Evolutionary conservation across 2,113 vertebrate genomes (phyloP).

Genomic region (Rhinichthys klamathensis): DNA sequence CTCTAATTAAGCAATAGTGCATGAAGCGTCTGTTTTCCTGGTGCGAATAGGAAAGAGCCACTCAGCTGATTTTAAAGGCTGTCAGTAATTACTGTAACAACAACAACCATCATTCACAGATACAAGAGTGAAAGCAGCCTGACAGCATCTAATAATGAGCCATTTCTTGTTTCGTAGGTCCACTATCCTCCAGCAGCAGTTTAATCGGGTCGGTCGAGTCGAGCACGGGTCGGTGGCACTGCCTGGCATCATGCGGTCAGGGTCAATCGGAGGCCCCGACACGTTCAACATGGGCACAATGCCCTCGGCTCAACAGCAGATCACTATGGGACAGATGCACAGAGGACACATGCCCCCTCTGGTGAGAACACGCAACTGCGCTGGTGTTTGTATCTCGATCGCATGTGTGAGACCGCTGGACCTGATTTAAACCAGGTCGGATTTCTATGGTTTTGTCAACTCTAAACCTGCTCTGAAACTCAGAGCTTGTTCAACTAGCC

Average conservation of each 20-base stretch:
- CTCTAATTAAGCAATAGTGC: constrained; percentile 71
- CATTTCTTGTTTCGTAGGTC: constrained; percentile 72
- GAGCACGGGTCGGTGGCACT: constrained; percentile 94
- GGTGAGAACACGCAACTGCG: constrained; percentile 76
- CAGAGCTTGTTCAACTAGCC: neutral
- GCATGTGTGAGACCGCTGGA: neutral
- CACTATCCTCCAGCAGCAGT: constrained; percentile 97
- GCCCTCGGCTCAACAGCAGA: constrained; percentile 95
- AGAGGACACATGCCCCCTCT: constrained; percentile 96
- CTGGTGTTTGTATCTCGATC: neutral
- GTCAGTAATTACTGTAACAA: constrained; percentile 11
- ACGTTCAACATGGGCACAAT: constrained; percentile 92
- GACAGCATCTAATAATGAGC: neutral
- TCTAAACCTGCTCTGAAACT: neutral
- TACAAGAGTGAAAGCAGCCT: neutral
- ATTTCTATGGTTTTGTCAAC: neutral
- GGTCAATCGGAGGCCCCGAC: constrained; percentile 92
- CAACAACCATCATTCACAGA: neutral
- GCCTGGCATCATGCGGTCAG: constrained; percentile 94
- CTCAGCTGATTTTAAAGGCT: constrained; percentile 39
- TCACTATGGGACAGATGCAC: constrained; percentile 97
- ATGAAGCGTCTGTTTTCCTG: constrained; percentile 63
- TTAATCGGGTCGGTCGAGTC: constrained; percentile 90
- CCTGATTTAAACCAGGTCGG: too few relatives aligned
- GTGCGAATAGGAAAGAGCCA: constrained; percentile 51